These are phyloP conservation scores for Megaleporinus macrocephalus DNA, from an alignment of 2,113 vertebrate species.

Conservation along the genomic window DNA sequence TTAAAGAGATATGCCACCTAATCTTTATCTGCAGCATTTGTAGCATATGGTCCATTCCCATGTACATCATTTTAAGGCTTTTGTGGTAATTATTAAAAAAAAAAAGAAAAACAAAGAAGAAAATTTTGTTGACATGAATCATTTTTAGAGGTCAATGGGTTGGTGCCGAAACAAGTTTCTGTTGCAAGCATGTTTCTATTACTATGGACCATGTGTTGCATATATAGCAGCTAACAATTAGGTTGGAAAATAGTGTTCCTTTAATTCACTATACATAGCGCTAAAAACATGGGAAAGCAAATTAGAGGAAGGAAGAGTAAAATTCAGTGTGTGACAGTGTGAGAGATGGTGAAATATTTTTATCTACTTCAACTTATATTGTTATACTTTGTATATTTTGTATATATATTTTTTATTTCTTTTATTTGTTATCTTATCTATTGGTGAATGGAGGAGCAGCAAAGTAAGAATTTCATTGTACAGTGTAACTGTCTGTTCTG, in stretches of 20 bases:
- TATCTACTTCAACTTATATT: no score
- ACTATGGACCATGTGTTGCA: background rate
- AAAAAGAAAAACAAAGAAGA: background rate
- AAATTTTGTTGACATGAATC: background rate
- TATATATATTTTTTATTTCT: no score
- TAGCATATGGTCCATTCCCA: background rate
- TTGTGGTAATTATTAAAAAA: background rate
- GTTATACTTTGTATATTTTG: no score
- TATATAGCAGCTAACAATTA: background rate
- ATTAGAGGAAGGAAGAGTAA: background rate
- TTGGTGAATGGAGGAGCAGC: no score
- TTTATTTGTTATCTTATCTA: no score
- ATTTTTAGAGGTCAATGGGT: background rate
- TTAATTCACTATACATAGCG: background rate
- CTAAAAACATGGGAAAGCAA: background rate
- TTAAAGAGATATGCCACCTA: background rate
- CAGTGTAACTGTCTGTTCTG: no score
- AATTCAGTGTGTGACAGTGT: no score
- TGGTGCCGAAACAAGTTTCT: background rate
- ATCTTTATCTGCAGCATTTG: background rate
- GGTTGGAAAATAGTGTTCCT: background rate
- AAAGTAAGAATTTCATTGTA: no score
- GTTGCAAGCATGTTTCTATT: background rate
- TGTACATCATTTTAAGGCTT: background rate
- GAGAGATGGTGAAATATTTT: conserved; percentile 11